Conservation (phyloP, 2,113 vertebrate species). For the Hemiscyllium ocellatum region DNA sequence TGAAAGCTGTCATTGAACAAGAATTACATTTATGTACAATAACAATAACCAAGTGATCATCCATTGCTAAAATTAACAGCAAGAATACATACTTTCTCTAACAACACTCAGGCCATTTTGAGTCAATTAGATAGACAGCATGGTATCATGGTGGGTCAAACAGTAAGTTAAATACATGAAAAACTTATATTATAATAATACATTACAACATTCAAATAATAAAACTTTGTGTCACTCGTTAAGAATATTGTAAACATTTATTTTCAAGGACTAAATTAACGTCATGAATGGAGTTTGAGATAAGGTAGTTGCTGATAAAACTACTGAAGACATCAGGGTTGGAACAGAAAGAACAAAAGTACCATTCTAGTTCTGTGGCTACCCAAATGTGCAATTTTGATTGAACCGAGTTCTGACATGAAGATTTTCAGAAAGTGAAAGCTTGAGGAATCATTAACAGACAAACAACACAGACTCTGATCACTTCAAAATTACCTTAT, state of each 20-base stretch:
- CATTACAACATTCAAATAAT: constrained; percentile 8
- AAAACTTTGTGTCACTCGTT: background rate
- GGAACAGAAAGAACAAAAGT: background rate
- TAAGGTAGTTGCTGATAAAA: background rate
- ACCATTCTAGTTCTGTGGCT: background rate
- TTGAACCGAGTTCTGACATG: background rate
- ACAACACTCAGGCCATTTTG: background rate
- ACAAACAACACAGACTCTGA: background rate
- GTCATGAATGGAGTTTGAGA: background rate
- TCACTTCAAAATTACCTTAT: background rate
- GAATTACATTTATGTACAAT: background rate
- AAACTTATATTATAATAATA: background rate
- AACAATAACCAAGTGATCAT: background rate
- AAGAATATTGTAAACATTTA: background rate
- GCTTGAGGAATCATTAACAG: background rate
- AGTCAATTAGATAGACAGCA: background rate
- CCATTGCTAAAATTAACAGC: background rate
- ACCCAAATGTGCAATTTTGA: background rate
- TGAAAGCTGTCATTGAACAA: background rate
- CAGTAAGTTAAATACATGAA: background rate
- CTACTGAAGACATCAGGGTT: background rate
- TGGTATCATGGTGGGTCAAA: background rate
- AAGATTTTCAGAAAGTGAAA: background rate
- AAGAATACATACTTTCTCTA: background rate
- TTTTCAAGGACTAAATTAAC: constrained; percentile 27